Evolutionary conservation across 37 sponge, comb jelly and placozoan species (phyloP), one percentile per base, ranked within the genome.

Genomic region (Trichoplax adhaerens): DNA sequence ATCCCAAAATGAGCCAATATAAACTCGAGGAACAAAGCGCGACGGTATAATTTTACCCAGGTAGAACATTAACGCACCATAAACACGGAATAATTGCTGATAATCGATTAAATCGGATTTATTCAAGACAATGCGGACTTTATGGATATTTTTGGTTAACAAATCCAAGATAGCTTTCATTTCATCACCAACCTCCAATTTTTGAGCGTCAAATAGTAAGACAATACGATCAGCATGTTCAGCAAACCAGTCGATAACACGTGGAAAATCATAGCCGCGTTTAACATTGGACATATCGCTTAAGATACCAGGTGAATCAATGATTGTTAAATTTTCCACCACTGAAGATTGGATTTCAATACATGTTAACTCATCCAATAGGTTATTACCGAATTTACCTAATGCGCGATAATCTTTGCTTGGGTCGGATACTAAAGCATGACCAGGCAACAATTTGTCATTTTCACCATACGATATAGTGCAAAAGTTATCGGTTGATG

Each of bases 1-100:
- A 71, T 96, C 99, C 99, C 99, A 96, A 77, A 96, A 96, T 1
- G 92, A 91, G 4, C 99, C 93, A 47, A 91, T 88, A 82, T 86
- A 96, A 52, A 96, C 99, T 48, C 99, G 73, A 51, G 80, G 83
- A 1, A 96, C 99, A 65, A 91, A 92, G 1, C 93, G 99, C 0
- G 99, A 88, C 5, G 67, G 71, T 68, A 96, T 64, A 4, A 96
- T 84, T 77, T 96, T 96, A 0, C 99, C 99, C 59, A 96, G 81
- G 8, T 92, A 91, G 93, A 92, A 96, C 99, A 96, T 96, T 58
- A 96, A 81, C 48, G 99, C 99, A 10, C 99, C 99, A 56, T 96
- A 96, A n/a, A 96, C 93, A 29, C 99, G 64, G 89, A 96, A 91
- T 73, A 96, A 72, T 87, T 96, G 99, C 78, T 96, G 99, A 53